Evolutionary conservation across 2,113 vertebrate species (phyloP), one percentile per base, ranked within the genome.

Genomic region (Lampris megalopsis): DNA sequence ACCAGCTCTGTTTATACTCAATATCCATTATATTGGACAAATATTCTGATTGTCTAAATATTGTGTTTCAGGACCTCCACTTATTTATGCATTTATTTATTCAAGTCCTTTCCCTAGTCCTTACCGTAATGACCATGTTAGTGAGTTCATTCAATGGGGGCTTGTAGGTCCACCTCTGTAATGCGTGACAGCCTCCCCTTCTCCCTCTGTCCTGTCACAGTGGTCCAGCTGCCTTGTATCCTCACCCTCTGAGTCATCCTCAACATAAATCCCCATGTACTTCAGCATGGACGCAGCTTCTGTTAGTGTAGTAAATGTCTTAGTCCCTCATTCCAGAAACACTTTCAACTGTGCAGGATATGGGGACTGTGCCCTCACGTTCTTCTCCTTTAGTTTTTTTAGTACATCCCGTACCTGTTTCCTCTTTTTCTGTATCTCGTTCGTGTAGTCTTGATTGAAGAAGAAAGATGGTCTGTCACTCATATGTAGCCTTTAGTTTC

Each of bases 201-300:
- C 35, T 9, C 9, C 6, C 3, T 58, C 35, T 35, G 35, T 58
- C 24, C 35, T 58, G 56, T 36, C 5, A 9, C 56, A 6, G 2
- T 54, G 24, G 54, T 36, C 67, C 54, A 69, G 54, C 41, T 24
- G 24, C 24, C 42, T 10, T 58, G 53, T 54, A 35, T 36, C 6
- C 58, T 35, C 9, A 3, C 24, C 41, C 5, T 36, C 67, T 69
- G 53, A 1, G 24, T 58, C 3, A 3, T 47, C 53, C n/a, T 58
- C 41, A 7, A 59, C 54, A n/a, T 58, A n/a, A 47, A 58, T 58
- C 41, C 53, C 67, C 67, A 69, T 45, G 6, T 69, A 40, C 42
- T 58, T 11, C 13, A 69, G 24, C 8, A 10, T 69, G 1, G 41
- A 41, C 2, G 7, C 67, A 9, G 54, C 53, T 2, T 58, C 41